Percentiles rank a stretch among this genome's conserved stretches.
phyloP scores from a whole-genome alignment of 2,113 vertebrate species.

The Atrichornis clamosus region DNA sequence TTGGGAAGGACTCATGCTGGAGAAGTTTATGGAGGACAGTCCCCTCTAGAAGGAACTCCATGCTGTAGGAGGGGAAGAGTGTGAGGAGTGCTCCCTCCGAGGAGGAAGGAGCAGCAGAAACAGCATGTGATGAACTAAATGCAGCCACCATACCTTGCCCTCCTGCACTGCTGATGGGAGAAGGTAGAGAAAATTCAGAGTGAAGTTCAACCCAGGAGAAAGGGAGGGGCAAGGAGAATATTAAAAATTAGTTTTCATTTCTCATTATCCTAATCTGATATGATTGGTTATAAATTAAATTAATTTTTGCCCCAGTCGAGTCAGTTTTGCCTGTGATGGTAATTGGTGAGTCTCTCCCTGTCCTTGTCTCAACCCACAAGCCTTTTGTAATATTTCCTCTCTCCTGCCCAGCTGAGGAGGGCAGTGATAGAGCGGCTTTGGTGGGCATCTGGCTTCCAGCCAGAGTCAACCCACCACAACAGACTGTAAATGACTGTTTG shows the following conservation, averaged over 20 bases:
- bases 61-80: background rate
- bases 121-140: background rate
- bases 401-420: background rate
- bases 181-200: background rate
- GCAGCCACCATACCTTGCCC: background rate
- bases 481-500: background rate
- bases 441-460: background rate
- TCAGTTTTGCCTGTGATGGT: background rate
- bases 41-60: accelerated
- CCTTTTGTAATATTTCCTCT: background rate
- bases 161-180: background rate
- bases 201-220: background rate
- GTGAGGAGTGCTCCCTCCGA: background rate
- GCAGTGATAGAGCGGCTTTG: background rate
- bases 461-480: background rate
- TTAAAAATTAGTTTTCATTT: background rate
- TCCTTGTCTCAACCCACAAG: background rate
- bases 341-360: background rate
- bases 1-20: background rate
- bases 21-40: background rate
- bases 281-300: background rate
- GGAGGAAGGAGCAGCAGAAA: background rate
- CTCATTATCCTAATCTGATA: background rate
- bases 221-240: background rate
- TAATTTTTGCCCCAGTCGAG: background rate